Conservation (phyloP, 2,113 vertebrate species). For the Elgaria multicarinata region DNA sequence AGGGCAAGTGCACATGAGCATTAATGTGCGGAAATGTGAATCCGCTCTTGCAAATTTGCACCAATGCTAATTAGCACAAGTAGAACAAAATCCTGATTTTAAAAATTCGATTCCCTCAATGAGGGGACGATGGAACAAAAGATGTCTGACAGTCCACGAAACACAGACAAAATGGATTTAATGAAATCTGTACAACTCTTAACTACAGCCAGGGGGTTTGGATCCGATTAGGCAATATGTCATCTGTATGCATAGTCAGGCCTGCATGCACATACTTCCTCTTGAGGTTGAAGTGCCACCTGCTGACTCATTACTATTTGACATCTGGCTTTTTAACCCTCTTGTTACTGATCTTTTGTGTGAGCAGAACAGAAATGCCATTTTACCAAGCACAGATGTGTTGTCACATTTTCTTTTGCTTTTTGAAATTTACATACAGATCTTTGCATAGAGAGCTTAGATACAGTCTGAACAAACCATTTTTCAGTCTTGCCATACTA, state of each 20-base stretch:
- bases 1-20: too few relatives aligned
- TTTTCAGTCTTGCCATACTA: background rate
- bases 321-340: background rate
- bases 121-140: too few relatives aligned
- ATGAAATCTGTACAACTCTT: too few relatives aligned
- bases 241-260: background rate
- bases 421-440: background rate
- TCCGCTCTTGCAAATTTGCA: too few relatives aligned
- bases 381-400: background rate
- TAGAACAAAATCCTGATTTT: too few relatives aligned
- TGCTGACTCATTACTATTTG: slow-evolving; percentile 33
- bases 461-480: background rate
- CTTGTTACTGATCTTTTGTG: background rate
- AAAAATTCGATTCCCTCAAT: too few relatives aligned
- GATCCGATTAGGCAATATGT: background rate
- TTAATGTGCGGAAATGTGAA: too few relatives aligned
- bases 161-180: too few relatives aligned
- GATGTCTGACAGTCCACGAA: too few relatives aligned
- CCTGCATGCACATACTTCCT: background rate
- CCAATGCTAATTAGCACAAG: too few relatives aligned
- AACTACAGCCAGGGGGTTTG: background rate
- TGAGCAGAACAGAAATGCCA: background rate
- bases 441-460: background rate
- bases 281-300: slow-evolving; percentile 17
- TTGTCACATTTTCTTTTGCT: background rate